Conservation (phyloP, 2,797 vertebrate genomes). For the Mormyrus proboscirostris region DNA sequence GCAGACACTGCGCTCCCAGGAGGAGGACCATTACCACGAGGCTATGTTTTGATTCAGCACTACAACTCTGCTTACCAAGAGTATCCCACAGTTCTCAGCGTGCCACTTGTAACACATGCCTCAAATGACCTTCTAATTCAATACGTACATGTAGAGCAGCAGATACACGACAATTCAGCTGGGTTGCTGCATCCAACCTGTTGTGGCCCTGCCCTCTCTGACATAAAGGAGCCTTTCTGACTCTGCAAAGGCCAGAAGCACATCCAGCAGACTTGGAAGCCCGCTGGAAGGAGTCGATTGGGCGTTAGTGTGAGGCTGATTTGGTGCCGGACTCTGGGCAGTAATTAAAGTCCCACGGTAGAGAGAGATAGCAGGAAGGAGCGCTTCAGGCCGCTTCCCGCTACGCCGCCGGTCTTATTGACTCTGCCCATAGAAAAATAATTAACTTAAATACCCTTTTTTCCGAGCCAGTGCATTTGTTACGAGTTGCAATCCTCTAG, state of each 20-base stretch:
- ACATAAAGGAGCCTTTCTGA: not conserved
- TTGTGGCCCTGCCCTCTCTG: not conserved
- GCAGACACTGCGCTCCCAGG: not conserved
- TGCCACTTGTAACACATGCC: not conserved
- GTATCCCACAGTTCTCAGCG: not conserved
- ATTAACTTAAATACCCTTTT: constrained; percentile 24
- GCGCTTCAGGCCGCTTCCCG: not conserved
- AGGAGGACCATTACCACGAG: not conserved
- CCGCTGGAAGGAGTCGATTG: not conserved
- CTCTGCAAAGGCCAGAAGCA: not conserved
- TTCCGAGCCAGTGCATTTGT: constrained; percentile 16
- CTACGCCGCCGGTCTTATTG: constrained; percentile 2
- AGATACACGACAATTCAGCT: not conserved
- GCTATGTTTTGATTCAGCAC: not conserved
- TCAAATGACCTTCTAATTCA: not conserved
- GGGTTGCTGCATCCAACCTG: not conserved
- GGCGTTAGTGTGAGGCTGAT: constrained; percentile 10
- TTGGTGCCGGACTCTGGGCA: constrained; percentile 1
- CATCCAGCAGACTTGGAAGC: not conserved
- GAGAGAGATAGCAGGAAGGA: constrained; percentile 18
- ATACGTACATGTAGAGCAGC: not conserved
- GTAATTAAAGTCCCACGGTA: constrained; percentile 6
- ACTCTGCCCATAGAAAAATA: constrained; percentile 16
- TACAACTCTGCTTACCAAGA: not conserved
- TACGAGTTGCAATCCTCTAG: constrained; percentile 11